Evolutionary conservation across 2,113 vertebrate species (phyloP).

Genomic region (Ceyx melanurus): DNA sequence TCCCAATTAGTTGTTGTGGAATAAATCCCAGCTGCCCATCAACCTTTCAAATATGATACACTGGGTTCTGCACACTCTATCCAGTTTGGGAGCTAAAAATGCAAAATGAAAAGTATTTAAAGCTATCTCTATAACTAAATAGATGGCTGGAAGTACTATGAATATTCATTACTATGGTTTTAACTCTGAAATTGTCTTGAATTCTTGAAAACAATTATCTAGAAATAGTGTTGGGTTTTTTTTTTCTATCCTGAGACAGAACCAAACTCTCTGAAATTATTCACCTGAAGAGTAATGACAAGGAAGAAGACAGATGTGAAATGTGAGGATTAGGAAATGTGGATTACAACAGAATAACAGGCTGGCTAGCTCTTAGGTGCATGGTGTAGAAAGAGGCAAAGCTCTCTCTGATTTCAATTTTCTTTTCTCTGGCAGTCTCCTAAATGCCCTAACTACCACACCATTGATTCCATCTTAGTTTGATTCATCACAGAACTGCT

Average conservation of each 20-base stretch:
- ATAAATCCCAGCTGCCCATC: slow-evolving; percentile 39
- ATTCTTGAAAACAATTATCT: not conserved
- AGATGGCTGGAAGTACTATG: not conserved
- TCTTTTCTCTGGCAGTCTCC: not conserved
- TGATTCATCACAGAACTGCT: not conserved
- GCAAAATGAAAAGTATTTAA: not conserved
- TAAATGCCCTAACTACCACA: not conserved
- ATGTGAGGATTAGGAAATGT: not conserved
- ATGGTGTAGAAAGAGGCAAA: not conserved
- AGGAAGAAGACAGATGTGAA: not conserved
- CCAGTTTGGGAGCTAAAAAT: not conserved
- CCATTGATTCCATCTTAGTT: not conserved
- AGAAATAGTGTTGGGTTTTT: not conserved
- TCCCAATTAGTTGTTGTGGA: slow-evolving; percentile 30
- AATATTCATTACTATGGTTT: not conserved
- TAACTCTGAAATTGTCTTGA: not conserved
- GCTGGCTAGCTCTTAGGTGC: not conserved
- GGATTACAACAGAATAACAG: not conserved
- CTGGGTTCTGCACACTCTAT: not conserved
- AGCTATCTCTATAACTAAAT: not conserved
- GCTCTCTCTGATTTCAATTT: not conserved
- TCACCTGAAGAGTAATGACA: not conserved
- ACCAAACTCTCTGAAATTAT: not conserved
- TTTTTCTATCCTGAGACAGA: not conserved
- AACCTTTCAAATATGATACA: slow-evolving; percentile 25